Base-by-base conservation (phyloP, 2,888 invertebrate species). In the Dicycla oo region DNA sequence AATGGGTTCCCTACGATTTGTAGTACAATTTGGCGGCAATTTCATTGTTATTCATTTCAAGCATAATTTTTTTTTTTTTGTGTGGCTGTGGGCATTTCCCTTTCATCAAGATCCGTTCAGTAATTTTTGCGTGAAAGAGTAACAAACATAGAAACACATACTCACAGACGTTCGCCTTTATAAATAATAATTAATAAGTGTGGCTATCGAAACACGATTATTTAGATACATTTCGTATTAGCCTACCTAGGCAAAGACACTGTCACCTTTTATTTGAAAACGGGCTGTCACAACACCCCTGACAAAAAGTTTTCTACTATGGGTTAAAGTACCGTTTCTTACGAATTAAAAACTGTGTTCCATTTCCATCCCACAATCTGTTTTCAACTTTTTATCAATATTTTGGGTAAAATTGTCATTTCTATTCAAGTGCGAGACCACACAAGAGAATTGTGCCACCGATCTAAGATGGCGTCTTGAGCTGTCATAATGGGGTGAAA, bases 381-480 rank as follows among this genome's bases (percentile, higher is more conserved):
- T 68, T 40, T 64, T 47, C 5, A 47, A 30, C 2, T 40, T 75
- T 60, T 80, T 69, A 53, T 47, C 45, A 58, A 66, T 60, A 49
- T 66, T 77, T 77, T 61, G 64, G 49, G 26, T 40, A 40, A 53
- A 53, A 54, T 49, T 81, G 58, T 71, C 56, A 58, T 57, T 78
- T 23, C 34, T 11, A 26, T 60, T 64, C 56, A 82, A 74, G 72
- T 75, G 58, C n/a, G 57, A 72, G 92, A 91, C 93, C 92, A 92
- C 93, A 92, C 92, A 90, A 73, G 83, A 67, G 40, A 82, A 51
- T 53, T 73, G 83, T 80, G 87, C 86, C 72, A 82, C 73, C 20
- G 62, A 80, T 81, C 67, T 86, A 88, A 89, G 80, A 90, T 90
- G 90, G 89, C 88, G 86, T 84, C 82, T n/a, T 0, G 18, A 78